Evolutionary conservation across 2,797 vertebrate species (phyloP).

Genomic region (Chaenodraco wilsoni): DNA sequence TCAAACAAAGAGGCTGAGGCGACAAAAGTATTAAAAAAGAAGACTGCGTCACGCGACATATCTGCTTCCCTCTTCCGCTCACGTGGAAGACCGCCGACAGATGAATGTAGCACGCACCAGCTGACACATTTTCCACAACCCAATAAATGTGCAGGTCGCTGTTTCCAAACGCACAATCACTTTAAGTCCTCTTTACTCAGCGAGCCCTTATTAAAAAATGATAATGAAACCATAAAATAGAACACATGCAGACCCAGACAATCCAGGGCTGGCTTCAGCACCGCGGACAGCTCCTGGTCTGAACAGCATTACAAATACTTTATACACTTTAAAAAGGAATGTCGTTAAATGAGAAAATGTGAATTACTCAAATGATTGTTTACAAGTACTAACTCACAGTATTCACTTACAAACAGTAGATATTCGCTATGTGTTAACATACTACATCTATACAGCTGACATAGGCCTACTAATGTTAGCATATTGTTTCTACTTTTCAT

Average conservation of each 20-base stretch:
- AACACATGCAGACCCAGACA: conserved; percentile 6
- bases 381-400: neutral
- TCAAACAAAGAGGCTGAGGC: conserved; percentile 2
- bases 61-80: conserved; percentile 58
- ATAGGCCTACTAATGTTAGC: neutral
- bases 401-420: neutral
- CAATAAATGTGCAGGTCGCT: conserved; percentile 54
- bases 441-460: neutral
- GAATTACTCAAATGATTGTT: neutral
- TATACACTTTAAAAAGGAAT: neutral
- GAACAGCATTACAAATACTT: neutral
- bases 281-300: conserved; percentile 66
- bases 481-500: neutral
- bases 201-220: conserved; percentile 27
- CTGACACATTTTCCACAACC: conserved; percentile 75
- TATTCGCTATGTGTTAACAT: neutral
- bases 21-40: conserved; percentile 21
- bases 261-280: conserved; percentile 60
- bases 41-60: conserved; percentile 70
- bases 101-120: conserved; percentile 73
- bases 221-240: neutral
- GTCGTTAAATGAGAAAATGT: neutral
- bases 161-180: conserved; percentile 12
- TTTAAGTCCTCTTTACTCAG: conserved; percentile 6
- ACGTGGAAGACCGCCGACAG: conserved; percentile 68